A percentile compares a stretch with the other conserved stretches of the same genome.
Conservation (phyloP, 1,140 invertebrate species). For the Idris sp. region DNA sequence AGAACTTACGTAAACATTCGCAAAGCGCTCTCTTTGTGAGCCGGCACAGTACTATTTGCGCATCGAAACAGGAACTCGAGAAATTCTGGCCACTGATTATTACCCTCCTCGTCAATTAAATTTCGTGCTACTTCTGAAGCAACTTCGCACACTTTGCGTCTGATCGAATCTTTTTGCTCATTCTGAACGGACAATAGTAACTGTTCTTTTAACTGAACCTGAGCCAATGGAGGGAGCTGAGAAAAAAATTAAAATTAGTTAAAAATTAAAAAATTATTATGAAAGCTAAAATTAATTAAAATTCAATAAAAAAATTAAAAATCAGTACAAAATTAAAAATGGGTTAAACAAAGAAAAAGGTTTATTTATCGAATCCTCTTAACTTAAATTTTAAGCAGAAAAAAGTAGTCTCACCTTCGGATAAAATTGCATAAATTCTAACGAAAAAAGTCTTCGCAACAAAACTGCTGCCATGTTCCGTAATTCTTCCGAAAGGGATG, state of each 20-base stretch:
- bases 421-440: slow-evolving; percentile 94
- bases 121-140: slow-evolving; percentile 96
- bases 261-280: slow-evolving; percentile 8
- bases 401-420: slow-evolving; percentile 79
- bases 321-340: too few species aligned
- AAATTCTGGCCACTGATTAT: slow-evolving; percentile 98
- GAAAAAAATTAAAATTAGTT: slow-evolving; percentile 24
- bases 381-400: too few species aligned
- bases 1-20: slow-evolving; percentile 92
- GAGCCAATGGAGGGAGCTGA: slow-evolving; percentile 87
- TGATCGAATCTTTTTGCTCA: slow-evolving; percentile 87
- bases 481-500: slow-evolving; percentile 85
- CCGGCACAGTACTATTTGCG: slow-evolving; percentile 88
- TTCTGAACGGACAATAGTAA: slow-evolving; percentile 89
- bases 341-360: too few species aligned
- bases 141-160: slow-evolving; percentile 96
- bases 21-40: slow-evolving; percentile 95
- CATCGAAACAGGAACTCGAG: slow-evolving; percentile 97
- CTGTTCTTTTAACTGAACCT: slow-evolving; percentile 90
- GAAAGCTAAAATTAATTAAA: slow-evolving; percentile 7
- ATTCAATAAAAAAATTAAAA: too few species aligned
- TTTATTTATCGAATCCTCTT: too few species aligned
- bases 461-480: slow-evolving; percentile 94
- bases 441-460: slow-evolving; percentile 91
- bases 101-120: slow-evolving; percentile 97